Evolutionary conservation across 2,888 invertebrate species (phyloP).

Genomic region (Limenitis arthemis): DNA sequence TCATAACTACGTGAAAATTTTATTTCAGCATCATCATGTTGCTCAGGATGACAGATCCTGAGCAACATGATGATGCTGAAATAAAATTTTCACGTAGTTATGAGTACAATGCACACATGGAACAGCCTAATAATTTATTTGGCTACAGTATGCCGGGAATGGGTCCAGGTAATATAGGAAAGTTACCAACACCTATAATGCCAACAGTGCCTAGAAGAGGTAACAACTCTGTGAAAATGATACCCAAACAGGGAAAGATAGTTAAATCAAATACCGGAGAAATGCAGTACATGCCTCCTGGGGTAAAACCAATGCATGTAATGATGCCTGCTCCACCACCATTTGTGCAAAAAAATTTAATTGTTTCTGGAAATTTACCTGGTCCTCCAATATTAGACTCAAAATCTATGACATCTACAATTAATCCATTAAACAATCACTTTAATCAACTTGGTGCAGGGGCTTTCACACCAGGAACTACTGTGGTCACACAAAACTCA

Average conservation of each 20-base stretch:
- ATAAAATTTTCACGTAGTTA: slow-evolving; percentile 60
- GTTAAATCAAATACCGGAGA: slow-evolving; percentile 52
- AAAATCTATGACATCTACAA: slow-evolving; percentile 36
- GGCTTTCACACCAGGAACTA: slow-evolving; percentile 52
- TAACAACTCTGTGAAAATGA: slow-evolving; percentile 46
- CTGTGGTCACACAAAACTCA: slow-evolving; percentile 62
- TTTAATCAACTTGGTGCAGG: slow-evolving; percentile 46
- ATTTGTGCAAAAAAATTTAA: slow-evolving; percentile 60
- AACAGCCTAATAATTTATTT: slow-evolving; percentile 41
- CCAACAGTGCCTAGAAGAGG: slow-evolving; percentile 37
- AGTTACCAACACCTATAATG: slow-evolving; percentile 36
- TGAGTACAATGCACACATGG: slow-evolving; percentile 47
- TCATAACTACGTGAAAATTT: slow-evolving; percentile 62
- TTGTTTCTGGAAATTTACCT: slow-evolving; percentile 49
- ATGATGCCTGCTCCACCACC: slow-evolving; percentile 50
- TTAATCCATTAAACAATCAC: slow-evolving; percentile 38
- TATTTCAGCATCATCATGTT: slow-evolving; percentile 53
- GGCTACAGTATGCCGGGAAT: slow-evolving; percentile 41
- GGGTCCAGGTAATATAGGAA: slow-evolving; percentile 32
- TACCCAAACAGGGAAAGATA: slow-evolving; percentile 56
- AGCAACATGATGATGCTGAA: slow-evolving; percentile 55
- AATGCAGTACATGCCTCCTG: slow-evolving; percentile 49
- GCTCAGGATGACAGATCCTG: slow-evolving; percentile 51
- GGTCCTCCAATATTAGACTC: slow-evolving; percentile 41
- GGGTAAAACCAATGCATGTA: slow-evolving; percentile 51